Evolutionary conservation across 2,888 invertebrate species (phyloP).

Genomic region (Physocephala rufipes): DNA sequence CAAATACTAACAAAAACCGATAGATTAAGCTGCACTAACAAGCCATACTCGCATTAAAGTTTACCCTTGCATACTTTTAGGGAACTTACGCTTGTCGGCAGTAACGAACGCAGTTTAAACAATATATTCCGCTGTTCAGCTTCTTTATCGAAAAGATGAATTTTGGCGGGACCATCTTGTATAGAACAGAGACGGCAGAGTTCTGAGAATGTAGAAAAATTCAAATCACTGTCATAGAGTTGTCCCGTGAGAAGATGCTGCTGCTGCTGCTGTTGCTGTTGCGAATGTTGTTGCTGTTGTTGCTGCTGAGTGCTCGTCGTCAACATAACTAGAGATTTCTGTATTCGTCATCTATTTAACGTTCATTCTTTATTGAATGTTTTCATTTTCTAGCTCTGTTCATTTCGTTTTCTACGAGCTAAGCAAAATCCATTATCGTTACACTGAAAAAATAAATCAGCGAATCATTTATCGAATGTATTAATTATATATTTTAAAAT

Average conservation of each 20-base stretch:
- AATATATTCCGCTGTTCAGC: conserved; percentile 76
- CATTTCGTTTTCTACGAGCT: not conserved
- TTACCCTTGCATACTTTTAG: conserved; percentile 16
- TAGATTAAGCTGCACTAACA: too few relatives aligned
- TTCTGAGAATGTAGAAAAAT: conserved; percentile 75
- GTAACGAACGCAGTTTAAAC: conserved; percentile 75
- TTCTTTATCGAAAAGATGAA: conserved; percentile 77
- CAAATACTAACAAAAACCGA: too few relatives aligned
- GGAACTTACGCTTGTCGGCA: conserved; percentile 74
- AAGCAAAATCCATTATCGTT: not conserved
- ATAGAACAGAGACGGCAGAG: conserved; percentile 77
- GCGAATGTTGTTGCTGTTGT: conserved; percentile 43
- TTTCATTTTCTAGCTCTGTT: not conserved
- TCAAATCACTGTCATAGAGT: conserved; percentile 68
- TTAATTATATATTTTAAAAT: too few relatives aligned
- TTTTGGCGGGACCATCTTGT: conserved; percentile 74
- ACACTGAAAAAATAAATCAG: conserved; percentile 22
- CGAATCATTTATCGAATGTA: too few relatives aligned
- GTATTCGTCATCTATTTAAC: conserved; percentile 31
- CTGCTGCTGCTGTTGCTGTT: conserved; percentile 46
- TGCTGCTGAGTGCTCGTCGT: conserved; percentile 39
- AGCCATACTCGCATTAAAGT: not conserved
- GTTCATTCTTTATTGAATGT: conserved; percentile 32
- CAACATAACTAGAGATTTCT: conserved; percentile 55
- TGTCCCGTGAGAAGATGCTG: conserved; percentile 62